phyloP scores from a whole-genome alignment of 1,140 invertebrate species.

The Anoplophora glabripennis region DNA sequence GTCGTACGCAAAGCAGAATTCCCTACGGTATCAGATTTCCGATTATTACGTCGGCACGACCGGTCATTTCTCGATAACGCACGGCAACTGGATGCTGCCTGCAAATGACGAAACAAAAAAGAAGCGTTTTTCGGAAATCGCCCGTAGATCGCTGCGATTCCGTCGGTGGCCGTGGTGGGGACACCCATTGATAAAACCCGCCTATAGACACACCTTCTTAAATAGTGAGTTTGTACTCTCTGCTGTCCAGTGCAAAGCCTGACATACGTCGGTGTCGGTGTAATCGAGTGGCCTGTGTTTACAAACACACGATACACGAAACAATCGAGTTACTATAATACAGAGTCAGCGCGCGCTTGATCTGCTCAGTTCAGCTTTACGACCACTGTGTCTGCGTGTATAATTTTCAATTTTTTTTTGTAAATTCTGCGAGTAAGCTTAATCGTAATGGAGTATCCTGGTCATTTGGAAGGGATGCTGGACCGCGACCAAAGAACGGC shows the following conservation, averaged over 20 bases:
- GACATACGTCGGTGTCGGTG: slow-evolving; percentile 25
- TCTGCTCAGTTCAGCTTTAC: slow-evolving; percentile 13
- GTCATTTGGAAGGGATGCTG: slow-evolving; percentile 38
- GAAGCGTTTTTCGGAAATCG: not conserved
- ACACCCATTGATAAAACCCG: slow-evolving; percentile 17
- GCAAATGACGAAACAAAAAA: too few relatives aligned
- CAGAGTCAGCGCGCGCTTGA: slow-evolving; percentile 3
- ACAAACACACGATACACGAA: slow-evolving; percentile 7
- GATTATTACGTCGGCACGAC: too few relatives aligned
- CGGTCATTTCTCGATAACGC: too few relatives aligned
- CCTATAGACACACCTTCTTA: slow-evolving; percentile 26
- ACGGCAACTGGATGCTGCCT: too few relatives aligned
- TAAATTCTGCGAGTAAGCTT: not conserved
- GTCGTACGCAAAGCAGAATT: too few relatives aligned
- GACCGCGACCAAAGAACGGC: slow-evolving; percentile 41
- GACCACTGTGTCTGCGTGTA: not conserved
- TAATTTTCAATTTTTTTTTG: not conserved
- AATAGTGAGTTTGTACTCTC: slow-evolving; percentile 20
- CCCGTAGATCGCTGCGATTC: slow-evolving; percentile 14
- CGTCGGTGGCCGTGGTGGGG: slow-evolving; percentile 1
- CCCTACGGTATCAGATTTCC: too few relatives aligned
- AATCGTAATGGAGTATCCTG: slow-evolving; percentile 1
- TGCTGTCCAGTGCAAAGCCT: slow-evolving; percentile 27
- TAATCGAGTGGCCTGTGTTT: slow-evolving; percentile 17
- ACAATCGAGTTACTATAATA: not conserved